Conservation (phyloP, 1,140 invertebrate species). For the Pogonomyrmex californicus region DNA sequence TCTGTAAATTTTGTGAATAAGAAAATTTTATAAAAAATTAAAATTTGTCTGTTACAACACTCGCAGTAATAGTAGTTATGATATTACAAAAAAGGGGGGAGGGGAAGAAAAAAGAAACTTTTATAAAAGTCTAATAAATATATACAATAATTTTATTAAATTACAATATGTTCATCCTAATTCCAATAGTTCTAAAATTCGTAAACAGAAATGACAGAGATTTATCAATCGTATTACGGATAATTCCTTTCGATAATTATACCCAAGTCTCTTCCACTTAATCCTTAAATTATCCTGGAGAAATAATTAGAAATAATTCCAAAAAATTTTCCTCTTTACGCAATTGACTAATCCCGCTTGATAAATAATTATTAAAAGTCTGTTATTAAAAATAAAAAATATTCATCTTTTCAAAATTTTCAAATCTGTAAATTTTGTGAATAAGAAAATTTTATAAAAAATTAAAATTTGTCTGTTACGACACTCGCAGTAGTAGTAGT, state of each 20-base stretch:
- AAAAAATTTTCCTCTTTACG: no score
- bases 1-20: not conserved
- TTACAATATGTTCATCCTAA: not conserved
- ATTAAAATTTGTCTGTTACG: not conserved
- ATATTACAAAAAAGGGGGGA: not conserved
- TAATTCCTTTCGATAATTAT: not conserved
- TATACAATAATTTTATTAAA: not conserved
- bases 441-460: not conserved
- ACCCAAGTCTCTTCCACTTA: not conserved
- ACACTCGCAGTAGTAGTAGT: not conserved
- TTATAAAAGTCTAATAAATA: not conserved
- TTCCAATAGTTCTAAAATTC: slow-evolving; percentile 20
- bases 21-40: not conserved
- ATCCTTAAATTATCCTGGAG: not conserved
- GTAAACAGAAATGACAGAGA: not conserved
- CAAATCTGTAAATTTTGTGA: not conserved
- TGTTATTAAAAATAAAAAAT: not conserved
- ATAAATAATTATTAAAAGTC: not conserved
- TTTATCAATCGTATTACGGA: slow-evolving; percentile 3
- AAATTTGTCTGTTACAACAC: not conserved
- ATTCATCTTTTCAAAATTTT: not conserved
- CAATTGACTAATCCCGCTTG: no score
- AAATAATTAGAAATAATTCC: not conserved
- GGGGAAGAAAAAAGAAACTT: not conserved
- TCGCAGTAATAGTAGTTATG: not conserved